Percentiles rank a stretch among this genome's conserved stretches.
Conservation (phyloP, 2,888 invertebrate species). For the Agrochola litura region DNA sequence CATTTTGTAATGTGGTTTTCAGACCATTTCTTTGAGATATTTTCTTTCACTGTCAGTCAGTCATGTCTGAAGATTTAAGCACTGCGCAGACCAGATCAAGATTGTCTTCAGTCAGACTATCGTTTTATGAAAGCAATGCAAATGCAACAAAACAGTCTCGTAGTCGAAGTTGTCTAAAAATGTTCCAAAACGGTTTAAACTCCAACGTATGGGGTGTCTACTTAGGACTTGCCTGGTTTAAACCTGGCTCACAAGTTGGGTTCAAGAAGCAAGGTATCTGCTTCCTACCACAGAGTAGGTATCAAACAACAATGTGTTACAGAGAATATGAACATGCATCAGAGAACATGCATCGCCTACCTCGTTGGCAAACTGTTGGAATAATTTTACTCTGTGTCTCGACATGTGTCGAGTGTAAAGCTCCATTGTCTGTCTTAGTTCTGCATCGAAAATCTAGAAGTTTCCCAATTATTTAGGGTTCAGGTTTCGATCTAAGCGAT, state of each 20-base stretch:
- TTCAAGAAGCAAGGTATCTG: not conserved
- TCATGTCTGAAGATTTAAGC: not conserved
- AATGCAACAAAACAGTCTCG: not conserved
- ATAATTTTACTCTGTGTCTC: slow-evolving; percentile 4
- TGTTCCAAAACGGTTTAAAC: not conserved
- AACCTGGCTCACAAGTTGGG: not conserved
- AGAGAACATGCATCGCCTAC: not conserved
- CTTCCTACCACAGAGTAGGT: not conserved
- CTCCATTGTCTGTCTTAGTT: not conserved
- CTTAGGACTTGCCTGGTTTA: not conserved
- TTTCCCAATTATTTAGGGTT: slow-evolving; percentile 5
- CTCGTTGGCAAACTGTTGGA: not conserved
- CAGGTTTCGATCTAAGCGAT: not conserved
- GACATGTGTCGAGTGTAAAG: not conserved
- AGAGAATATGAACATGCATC: not conserved
- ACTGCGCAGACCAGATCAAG: not conserved
- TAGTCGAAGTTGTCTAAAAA: not conserved
- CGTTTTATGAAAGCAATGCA: not conserved
- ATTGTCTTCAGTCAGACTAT: not conserved
- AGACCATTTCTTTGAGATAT: not conserved
- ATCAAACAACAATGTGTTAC: not conserved
- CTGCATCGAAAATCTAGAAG: slow-evolving; percentile 2
- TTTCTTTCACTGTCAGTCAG: not conserved
- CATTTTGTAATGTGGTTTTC: not conserved
- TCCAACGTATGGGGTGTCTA: not conserved